Evolutionary conservation across 2,888 invertebrate genomes (phyloP).

Genomic region (Sturmia bella): DNA sequence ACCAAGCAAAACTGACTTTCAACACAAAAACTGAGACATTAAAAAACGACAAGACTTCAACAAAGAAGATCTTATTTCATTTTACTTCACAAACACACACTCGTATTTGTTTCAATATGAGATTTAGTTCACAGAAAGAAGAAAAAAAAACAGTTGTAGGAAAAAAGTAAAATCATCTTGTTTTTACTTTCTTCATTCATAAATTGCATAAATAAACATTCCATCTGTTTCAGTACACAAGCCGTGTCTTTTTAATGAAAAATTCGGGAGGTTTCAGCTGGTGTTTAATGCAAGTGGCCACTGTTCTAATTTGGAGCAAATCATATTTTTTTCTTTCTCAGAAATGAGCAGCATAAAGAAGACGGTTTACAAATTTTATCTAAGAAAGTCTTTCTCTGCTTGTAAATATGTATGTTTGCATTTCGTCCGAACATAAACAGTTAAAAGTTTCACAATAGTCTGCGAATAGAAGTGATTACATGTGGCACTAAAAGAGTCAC

Average conservation of each 20-base stretch:
- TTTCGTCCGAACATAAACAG: neutral
- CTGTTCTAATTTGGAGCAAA: too few relatives aligned
- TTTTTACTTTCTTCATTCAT: conserved; percentile 40
- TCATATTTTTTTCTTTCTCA: too few relatives aligned
- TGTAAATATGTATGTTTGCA: too few relatives aligned
- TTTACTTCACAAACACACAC: neutral
- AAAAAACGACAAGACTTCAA: conserved; percentile 1
- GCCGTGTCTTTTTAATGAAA: neutral
- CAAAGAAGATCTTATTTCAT: conserved; percentile 26
- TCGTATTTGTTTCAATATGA: neutral
- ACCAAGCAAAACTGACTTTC: neutral
- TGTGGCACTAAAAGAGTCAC: conserved; percentile 43
- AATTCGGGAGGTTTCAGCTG: too few relatives aligned
- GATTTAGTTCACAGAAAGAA: neutral
- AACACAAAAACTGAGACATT: neutral
- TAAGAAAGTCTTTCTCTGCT: too few relatives aligned
- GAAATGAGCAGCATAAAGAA: too few relatives aligned
- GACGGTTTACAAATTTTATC: too few relatives aligned
- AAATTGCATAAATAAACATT: conserved; percentile 21
- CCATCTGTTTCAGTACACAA: neutral
- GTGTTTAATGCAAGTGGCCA: too few relatives aligned
- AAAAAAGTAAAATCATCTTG: conserved; percentile 3
- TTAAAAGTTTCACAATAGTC: neutral
- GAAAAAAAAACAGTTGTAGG: neutral
- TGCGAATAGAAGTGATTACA: neutral